Evolutionary conservation across 2,888 invertebrate genomes (phyloP), one percentile per base, ranked within the genome.

Genomic region (Cryptocheilus praepositus): DNA sequence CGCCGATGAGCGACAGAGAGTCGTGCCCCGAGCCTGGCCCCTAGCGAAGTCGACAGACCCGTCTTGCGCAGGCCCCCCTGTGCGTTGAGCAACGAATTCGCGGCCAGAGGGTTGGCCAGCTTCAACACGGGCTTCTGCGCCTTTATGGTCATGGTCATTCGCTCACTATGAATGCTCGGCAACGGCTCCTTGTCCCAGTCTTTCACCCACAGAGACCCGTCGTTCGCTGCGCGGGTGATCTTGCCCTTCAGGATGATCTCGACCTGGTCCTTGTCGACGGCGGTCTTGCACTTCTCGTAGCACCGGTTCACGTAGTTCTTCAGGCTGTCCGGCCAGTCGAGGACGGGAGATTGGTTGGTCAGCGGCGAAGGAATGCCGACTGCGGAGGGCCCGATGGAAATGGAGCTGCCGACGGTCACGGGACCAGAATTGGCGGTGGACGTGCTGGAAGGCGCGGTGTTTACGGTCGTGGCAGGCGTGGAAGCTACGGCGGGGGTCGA

Each of bases 151-250:
- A 93, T 90, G 74, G 90, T 92, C 89, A 93, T 92, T 45, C 94
- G 91, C 87, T 95, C 95, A 87, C 95, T 95, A 85, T 95, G 92
- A 62, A 95, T 94, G 89, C 94, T 95, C 51, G 98, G 98, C 78
- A 98, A 92, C 36, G 98, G 96, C 88, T 99, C 98, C 73, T 92
- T 93, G 81, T 95, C 94, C 99, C 99, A 99, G 90, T 99, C 96
- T 85, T 96, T 95, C 0, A 94, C 93, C 93, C 95, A 95, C 53
- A 97, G 92, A 76, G 95, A 95, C 72, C 96, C 96, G 82, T 95
- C 94, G 85, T 95, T 95, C 55, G 97, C 96, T 16, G 98, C 95
- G 65, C 95, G 93, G 61, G 96, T 97, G 72, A 99, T 95, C 90
- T 98, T 96, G 46, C 97, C 97, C 89, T 98, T 98, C 65, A 99